A percentile compares a stretch with the other conserved stretches of the same genome.
Conservation (phyloP, 2,888 invertebrate species). For the Isotomurus palustris region DNA sequence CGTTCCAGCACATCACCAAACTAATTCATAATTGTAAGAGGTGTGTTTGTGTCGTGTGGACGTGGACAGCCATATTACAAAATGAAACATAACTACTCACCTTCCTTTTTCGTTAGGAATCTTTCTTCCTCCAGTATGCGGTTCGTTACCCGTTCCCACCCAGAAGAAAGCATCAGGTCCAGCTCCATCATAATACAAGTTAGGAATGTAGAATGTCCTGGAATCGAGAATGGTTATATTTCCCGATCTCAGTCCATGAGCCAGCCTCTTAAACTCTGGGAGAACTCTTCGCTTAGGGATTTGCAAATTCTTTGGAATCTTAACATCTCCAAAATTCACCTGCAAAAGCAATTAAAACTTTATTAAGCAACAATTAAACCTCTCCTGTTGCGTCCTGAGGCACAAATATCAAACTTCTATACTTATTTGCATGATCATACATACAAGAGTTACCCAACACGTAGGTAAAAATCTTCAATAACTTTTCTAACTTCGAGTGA, state of each 20-base stretch:
- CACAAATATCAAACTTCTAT: background rate
- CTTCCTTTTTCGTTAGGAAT: constrained; percentile 84
- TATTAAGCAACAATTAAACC: background rate
- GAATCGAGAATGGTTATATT: constrained; percentile 87
- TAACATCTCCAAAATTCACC: constrained; percentile 86
- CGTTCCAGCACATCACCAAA: no score
- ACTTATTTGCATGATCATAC: no score
- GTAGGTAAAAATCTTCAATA: no score
- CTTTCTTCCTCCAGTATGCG: constrained; percentile 75
- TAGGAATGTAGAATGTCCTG: constrained; percentile 86
- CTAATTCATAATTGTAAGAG: background rate
- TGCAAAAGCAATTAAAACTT: constrained; percentile 53
- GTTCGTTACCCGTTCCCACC: constrained; percentile 77
- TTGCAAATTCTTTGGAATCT: constrained; percentile 69
- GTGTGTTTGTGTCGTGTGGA: background rate
- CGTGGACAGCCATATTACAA: background rate
- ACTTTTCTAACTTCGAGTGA: no score
- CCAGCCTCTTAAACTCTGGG: constrained; percentile 79
- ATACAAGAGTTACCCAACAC: no score
- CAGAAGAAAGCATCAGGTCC: constrained; percentile 91
- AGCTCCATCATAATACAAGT: constrained; percentile 84
- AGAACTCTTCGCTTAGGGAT: constrained; percentile 75
- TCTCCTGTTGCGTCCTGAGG: background rate
- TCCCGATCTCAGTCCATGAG: constrained; percentile 82
- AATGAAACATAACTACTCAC: constrained; percentile 47